A percentile compares a stretch with the other conserved stretches of the same genome.
These are phyloP conservation scores for Cydia strobilella DNA, from an alignment of 1,140 invertebrate species.

Conservation along the genomic window DNA sequence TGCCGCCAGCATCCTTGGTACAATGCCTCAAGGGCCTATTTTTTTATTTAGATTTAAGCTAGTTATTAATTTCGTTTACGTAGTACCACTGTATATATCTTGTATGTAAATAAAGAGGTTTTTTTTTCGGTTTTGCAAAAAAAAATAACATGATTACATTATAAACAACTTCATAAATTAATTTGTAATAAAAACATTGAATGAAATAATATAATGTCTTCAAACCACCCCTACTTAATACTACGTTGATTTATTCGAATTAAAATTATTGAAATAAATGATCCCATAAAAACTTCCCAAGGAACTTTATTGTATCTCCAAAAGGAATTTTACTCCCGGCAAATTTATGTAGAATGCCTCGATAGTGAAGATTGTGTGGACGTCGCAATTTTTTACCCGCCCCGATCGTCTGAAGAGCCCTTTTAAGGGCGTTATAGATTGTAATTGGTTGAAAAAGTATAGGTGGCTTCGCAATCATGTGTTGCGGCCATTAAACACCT, in stretches of 20 bases:
- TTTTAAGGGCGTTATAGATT: constrained; percentile 28
- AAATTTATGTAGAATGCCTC: constrained; percentile 15
- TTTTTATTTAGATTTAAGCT: too few relatives aligned
- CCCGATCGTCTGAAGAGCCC: neutral
- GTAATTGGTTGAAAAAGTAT: constrained; percentile 18
- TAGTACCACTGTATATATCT: too few relatives aligned
- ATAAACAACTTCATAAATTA: neutral
- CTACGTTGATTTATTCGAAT: neutral
- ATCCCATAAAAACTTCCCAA: neutral
- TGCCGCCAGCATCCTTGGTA: too few relatives aligned
- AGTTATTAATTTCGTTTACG: too few relatives aligned
- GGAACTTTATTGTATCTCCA: neutral
- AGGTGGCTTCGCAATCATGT: constrained; percentile 18
- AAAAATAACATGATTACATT: too few relatives aligned
- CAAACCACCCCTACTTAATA: neutral
- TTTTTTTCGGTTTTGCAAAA: too few relatives aligned
- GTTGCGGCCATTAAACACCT: constrained; percentile 19
- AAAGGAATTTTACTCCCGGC: constrained; percentile 4
- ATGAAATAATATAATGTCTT: neutral
- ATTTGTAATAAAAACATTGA: neutral
- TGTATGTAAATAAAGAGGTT: too few relatives aligned
- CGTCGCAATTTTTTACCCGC: constrained; percentile 29
- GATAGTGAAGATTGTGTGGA: constrained; percentile 13
- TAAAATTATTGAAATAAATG: neutral
- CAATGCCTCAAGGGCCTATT: too few relatives aligned